Evolutionary conservation across 2,113 vertebrate species (phyloP).

Genomic region (Cottus gobio): DNA sequence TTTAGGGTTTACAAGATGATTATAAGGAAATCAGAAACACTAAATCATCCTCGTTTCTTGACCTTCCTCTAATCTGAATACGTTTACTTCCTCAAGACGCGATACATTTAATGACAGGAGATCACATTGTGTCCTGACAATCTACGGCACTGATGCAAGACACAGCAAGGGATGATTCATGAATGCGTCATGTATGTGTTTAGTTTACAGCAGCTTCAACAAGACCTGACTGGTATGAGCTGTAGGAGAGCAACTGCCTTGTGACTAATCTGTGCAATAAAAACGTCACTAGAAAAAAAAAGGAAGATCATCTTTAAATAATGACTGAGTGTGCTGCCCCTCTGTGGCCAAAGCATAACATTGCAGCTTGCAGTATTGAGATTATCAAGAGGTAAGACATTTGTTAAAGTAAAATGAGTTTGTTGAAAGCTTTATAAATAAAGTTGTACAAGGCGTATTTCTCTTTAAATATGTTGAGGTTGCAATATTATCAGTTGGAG

Average conservation of each 20-base stretch:
- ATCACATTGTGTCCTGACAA: too few species aligned
- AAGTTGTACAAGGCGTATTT: background rate
- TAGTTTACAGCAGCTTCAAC: too few species aligned
- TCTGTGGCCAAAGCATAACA: background rate
- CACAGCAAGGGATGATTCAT: background rate
- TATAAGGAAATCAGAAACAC: background rate
- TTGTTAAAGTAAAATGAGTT: background rate
- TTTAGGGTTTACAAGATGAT: too few species aligned
- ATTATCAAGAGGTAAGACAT: background rate
- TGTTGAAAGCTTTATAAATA: background rate
- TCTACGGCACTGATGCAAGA: too few species aligned
- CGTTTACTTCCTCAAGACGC: too few species aligned
- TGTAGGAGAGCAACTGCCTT: background rate
- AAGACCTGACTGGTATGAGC: too few species aligned
- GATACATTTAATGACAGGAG: too few species aligned
- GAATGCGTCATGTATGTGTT: too few species aligned
- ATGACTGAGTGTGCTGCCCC: conserved; percentile 24
- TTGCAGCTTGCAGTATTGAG: background rate
- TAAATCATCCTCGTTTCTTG: too few species aligned
- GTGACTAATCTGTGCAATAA: background rate
- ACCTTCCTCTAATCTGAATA: too few species aligned
- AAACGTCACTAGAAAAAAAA: background rate
- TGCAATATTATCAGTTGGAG: background rate
- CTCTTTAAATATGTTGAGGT: background rate
- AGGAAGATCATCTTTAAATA: background rate